These are phyloP conservation scores for Petaurus breviceps DNA, from an alignment of 2,113 vertebrate species.

Conservation along the genomic window DNA sequence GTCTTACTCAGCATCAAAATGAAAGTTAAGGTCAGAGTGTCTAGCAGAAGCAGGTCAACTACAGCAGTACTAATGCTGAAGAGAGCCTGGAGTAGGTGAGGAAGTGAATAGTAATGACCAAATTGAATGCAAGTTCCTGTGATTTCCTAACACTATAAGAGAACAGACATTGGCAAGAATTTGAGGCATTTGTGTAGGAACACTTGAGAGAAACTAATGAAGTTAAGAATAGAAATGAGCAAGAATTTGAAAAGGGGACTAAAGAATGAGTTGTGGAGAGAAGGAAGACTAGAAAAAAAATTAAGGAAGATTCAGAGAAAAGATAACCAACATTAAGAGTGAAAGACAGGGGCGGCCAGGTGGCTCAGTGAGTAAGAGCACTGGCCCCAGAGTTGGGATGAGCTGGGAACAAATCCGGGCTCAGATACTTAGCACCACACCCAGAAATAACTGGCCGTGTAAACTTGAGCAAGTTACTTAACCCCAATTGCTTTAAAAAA, in stretches of 20 bases:
- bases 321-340: background rate
- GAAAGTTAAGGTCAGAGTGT: background rate
- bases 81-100: background rate
- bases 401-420: no score
- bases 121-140: background rate
- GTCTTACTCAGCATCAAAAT: background rate
- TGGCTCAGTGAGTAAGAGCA: no score
- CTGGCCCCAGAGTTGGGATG: no score
- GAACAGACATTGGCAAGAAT: background rate
- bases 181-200: background rate
- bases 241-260: background rate
- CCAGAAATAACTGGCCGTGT: no score
- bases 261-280: background rate
- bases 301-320: background rate
- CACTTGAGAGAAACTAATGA: background rate
- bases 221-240: background rate
- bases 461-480: no score
- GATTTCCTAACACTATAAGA: background rate
- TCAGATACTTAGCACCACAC: no score
- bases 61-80: background rate
- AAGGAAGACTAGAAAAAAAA: background rate
- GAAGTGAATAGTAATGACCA: background rate
- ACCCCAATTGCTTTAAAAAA: no score
- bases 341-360: no score
- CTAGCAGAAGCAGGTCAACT: background rate